Percentiles rank a stretch among this genome's conserved stretches.
Conservation (phyloP, 2,797 vertebrate genomes). For the Labroides dimidiatus region DNA sequence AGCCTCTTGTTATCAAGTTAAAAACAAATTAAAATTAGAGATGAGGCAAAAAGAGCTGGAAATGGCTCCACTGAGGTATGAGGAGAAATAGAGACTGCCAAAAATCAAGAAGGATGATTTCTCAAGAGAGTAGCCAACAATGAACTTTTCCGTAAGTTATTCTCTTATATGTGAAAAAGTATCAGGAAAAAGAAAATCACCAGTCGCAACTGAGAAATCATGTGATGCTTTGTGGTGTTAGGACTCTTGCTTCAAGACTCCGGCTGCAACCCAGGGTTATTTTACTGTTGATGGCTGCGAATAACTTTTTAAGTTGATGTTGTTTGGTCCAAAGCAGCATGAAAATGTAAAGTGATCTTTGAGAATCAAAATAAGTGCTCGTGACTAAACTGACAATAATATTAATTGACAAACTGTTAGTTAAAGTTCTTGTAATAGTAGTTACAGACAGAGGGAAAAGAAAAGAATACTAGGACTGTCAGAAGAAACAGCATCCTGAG, state of each 20-base stretch:
- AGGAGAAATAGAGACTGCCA: not conserved
- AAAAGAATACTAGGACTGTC: not conserved
- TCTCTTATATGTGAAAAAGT: not conserved
- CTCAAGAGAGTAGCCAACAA: not conserved
- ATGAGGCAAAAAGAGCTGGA: too few relatives aligned
- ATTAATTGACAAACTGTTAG: not conserved
- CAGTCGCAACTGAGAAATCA: too few relatives aligned
- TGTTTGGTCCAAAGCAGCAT: too few relatives aligned
- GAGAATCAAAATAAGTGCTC: too few relatives aligned
- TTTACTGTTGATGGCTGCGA: too few relatives aligned
- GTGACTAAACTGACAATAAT: not conserved
- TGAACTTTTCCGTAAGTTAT: not conserved
- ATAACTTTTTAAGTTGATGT: too few relatives aligned
- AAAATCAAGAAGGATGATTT: not conserved
- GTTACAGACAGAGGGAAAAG: not conserved
- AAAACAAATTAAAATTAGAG: not conserved
- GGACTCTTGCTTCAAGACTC: too few relatives aligned
- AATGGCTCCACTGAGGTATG: not conserved
- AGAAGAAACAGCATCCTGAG: slow-evolving; percentile 3
- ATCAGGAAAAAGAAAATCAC: too few relatives aligned
- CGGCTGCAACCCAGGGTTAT: too few relatives aligned
- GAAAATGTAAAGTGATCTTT: too few relatives aligned
- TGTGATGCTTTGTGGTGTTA: too few relatives aligned
- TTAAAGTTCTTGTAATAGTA: not conserved
- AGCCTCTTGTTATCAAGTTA: not conserved